Evolutionary conservation across 2,113 vertebrate species (phyloP).

Genomic region (Sminthopsis crassicaudata): DNA sequence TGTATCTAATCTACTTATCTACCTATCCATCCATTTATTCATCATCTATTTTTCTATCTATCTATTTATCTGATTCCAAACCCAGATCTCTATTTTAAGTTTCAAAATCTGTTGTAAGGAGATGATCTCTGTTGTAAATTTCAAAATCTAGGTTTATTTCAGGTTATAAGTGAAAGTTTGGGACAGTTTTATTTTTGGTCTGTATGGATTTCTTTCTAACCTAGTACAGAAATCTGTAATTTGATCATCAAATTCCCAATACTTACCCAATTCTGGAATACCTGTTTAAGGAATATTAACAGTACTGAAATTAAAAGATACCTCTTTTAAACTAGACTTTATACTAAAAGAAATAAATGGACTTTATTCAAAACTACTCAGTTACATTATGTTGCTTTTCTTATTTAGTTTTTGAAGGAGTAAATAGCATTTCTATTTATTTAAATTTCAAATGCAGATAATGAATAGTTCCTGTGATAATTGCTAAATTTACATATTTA

Average conservation of each 20-base stretch:
- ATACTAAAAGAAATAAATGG: slow-evolving; percentile 36
- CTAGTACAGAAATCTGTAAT: neutral
- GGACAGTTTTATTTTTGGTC: neutral
- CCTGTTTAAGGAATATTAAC: neutral
- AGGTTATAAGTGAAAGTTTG: neutral
- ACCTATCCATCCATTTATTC: too few species aligned
- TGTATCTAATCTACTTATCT: neutral
- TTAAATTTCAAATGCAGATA: slow-evolving; percentile 36
- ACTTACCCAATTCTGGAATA: neutral
- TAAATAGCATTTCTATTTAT: slow-evolving; percentile 19
- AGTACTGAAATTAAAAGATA: slow-evolving; percentile 39
- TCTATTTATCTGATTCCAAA: neutral
- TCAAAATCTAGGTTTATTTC: slow-evolving; percentile 15
- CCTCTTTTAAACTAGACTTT: slow-evolving; percentile 30
- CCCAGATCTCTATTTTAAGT: neutral
- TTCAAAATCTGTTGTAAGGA: neutral
- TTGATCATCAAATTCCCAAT: neutral
- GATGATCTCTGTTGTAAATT: neutral
- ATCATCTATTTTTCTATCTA: neutral
- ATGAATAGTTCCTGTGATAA: slow-evolving; percentile 46
- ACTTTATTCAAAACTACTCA: slow-evolving; percentile 22
- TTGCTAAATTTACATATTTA: slow-evolving; percentile 28
- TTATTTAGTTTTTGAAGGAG: slow-evolving; percentile 32
- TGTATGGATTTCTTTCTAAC: neutral
- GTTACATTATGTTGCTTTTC: slow-evolving; percentile 25